Evolutionary conservation across 2,113 vertebrate species (phyloP), one percentile per base, ranked within the genome.

Genomic region (Corythornis madagascariensis): DNA sequence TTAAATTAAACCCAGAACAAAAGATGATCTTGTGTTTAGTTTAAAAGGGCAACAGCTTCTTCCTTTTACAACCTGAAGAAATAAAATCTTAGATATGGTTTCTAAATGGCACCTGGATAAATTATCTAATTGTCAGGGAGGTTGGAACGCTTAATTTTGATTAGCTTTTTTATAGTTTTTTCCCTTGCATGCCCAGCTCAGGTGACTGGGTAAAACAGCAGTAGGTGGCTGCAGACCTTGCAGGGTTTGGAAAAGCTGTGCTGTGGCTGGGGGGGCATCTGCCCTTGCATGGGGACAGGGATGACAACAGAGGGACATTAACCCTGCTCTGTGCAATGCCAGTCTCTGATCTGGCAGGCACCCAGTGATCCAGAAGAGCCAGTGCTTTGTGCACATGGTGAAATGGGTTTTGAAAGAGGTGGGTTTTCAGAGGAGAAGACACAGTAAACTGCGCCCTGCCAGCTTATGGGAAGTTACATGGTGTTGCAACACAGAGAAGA

Each of bases 341-440:
- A 7, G 1, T 6, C 33, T 10, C 0, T 0, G 1, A 53, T 42
- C 13, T 1, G 4, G 16, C 38, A 60, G 71, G 50, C 53, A 65
- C 3, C 2, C 0, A 1, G 47, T 35, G 59, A 40, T 31, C 61
- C 84, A 76, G 21, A 31, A 38, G 40, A 13, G 29, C 72, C 72
- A 15, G 22, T 3, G 59, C 60, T 57, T 43, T 19, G 16, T 10
- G 35, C 2, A 9, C 5, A 1, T 71, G 38, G 13, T 38, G 71
- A 81, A 50, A 38, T 17, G 61, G 33, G 29, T 13, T 76, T 91
- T n/a, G 59, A 45, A 76, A 79, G 55, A 79, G 59, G 38, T 38
- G 43, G 40, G 20, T 25, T 63, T 72, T 28, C 12, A 33, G 28
- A 38, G n/a, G 56, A 40, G 47, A 28, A 20, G 38, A 16, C 25